These are phyloP conservation scores for Xylota sylvarum DNA, from an alignment of 2,888 invertebrate species.

Conservation along the genomic window DNA sequence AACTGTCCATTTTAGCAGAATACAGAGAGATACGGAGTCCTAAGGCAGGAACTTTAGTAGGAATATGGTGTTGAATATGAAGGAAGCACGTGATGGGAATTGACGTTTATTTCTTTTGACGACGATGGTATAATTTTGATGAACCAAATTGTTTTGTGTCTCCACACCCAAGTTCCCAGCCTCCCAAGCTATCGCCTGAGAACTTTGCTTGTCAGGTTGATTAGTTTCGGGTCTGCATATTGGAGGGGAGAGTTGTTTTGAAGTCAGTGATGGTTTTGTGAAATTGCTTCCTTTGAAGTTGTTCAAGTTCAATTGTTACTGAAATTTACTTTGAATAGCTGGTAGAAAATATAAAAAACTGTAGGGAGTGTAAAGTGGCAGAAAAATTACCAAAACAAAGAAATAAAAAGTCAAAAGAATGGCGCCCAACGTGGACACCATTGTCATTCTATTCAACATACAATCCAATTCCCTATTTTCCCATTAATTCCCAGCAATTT, in stretches of 20 bases:
- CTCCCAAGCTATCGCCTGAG: not conserved
- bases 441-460: too few relatives aligned
- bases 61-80: constrained; percentile 11
- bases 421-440: too few relatives aligned
- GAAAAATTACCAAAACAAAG: too few relatives aligned
- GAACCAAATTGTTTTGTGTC: not conserved
- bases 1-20: not conserved
- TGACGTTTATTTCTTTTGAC: constrained; percentile 1
- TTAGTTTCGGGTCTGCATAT: too few relatives aligned
- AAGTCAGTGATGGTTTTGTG: not conserved
- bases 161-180: too few relatives aligned
- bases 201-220: not conserved
- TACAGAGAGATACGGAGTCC: not conserved
- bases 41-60: not conserved
- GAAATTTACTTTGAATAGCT: not conserved
- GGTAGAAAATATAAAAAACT: too few relatives aligned
- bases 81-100: constrained; percentile 29
- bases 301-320: not conserved
- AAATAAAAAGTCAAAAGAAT: too few relatives aligned
- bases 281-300: not conserved
- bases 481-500: too few relatives aligned
- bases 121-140: constrained; percentile 3
- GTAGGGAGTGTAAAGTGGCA: too few relatives aligned
- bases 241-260: not conserved
- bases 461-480: too few relatives aligned